These are phyloP conservation scores for Pica pica DNA, from an alignment of 2,113 vertebrate genomes.

Conservation along the genomic window DNA sequence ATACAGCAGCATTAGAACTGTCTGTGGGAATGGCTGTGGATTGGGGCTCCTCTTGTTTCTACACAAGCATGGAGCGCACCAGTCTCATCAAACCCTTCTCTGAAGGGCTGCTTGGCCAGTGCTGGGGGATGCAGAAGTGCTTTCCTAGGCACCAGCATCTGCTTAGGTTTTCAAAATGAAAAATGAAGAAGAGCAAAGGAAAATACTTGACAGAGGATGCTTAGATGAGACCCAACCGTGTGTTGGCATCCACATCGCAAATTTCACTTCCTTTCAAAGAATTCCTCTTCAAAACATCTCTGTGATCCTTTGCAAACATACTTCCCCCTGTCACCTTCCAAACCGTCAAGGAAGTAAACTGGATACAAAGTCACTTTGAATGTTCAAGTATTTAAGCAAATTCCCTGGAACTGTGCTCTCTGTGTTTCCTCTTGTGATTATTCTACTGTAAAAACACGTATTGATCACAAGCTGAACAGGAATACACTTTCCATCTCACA, in stretches of 20 bases:
- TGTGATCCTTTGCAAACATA: neutral
- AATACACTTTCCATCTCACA: neutral
- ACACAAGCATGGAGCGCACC: neutral
- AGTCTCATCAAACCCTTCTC: neutral
- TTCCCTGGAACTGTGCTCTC: neutral
- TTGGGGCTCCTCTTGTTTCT: neutral
- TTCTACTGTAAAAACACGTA: neutral
- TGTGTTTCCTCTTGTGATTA: neutral
- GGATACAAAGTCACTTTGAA: neutral
- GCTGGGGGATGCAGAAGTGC: neutral
- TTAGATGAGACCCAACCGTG: neutral
- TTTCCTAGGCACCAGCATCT: neutral
- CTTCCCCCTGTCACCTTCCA: neutral
- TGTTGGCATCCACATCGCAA: neutral
- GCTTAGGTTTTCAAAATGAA: neutral
- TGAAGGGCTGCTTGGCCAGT: neutral
- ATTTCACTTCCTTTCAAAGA: neutral
- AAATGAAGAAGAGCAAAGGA: neutral
- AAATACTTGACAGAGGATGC: neutral
- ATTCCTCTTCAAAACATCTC: neutral
- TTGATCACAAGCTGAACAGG: neutral
- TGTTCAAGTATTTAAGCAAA: neutral
- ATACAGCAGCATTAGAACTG: neutral
- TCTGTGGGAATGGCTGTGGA: neutral
- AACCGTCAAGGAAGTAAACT: neutral